A percentile compares a stretch with the other conserved stretches of the same genome.
Evolutionary conservation across 2,113 vertebrate species (phyloP).

Genomic region (Melierax canorus): DNA sequence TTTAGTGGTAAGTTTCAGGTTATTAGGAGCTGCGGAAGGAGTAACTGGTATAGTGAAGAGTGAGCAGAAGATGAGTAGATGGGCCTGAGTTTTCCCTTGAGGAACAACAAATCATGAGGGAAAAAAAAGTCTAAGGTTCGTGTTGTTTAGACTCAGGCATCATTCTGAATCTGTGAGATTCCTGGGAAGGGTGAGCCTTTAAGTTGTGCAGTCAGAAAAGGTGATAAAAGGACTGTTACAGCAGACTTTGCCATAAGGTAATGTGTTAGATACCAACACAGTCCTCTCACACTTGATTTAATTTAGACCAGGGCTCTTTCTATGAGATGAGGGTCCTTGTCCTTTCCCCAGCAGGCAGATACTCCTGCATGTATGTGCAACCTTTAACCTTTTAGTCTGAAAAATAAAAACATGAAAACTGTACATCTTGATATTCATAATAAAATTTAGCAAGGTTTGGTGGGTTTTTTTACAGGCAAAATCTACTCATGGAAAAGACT

Average conservation of each 20-base stretch:
- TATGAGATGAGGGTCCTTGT: neutral
- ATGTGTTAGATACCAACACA: neutral
- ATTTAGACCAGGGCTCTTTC: neutral
- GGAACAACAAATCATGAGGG: neutral
- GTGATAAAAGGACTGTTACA: neutral
- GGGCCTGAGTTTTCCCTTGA: neutral
- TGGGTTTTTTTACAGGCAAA: constrained; percentile 60
- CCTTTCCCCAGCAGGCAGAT: neutral
- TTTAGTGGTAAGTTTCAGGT: neutral
- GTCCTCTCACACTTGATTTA: neutral
- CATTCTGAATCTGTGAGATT: neutral
- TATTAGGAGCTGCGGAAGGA: neutral
- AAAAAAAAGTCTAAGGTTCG: neutral
- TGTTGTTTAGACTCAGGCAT: neutral
- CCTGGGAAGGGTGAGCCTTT: neutral
- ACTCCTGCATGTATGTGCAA: neutral
- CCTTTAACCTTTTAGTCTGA: neutral
- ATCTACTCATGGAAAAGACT: constrained; percentile 43
- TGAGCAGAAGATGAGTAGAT: neutral
- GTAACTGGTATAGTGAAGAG: neutral
- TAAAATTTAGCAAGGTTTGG: neutral
- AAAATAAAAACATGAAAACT: neutral
- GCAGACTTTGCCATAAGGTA: neutral
- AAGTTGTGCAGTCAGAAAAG: neutral
- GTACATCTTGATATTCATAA: neutral